Evolutionary conservation across 2,797 vertebrate species (phyloP).

Genomic region (Lophotriccus pileatus): DNA sequence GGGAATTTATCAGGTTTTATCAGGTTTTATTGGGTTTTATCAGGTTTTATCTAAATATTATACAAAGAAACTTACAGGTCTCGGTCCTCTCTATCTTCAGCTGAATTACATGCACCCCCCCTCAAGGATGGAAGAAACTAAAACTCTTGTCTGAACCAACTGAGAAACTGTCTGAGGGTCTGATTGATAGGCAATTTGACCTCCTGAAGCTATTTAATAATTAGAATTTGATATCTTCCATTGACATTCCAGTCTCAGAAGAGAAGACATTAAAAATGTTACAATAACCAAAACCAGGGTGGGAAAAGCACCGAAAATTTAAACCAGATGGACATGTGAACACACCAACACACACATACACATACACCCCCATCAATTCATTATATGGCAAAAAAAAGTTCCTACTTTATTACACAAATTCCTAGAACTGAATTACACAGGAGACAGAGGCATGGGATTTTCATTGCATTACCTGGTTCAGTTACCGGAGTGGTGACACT

Average conservation of each 20-base stretch:
- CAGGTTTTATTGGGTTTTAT: too few species aligned
- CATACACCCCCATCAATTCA: not conserved
- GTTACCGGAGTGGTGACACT: not conserved
- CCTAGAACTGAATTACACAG: not conserved
- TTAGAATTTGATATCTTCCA: slow-evolving; percentile 28
- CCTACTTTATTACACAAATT: not conserved
- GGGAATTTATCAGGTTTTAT: not conserved
- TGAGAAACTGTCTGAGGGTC: not conserved
- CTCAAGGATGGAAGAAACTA: not conserved
- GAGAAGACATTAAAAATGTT: not conserved
- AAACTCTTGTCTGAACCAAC: not conserved
- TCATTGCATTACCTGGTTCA: not conserved
- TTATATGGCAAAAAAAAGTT: not conserved
- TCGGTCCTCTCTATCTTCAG: not conserved
- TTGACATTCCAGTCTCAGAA: not conserved
- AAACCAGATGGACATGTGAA: not conserved
- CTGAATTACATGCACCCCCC: not conserved
- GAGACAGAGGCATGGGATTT: not conserved
- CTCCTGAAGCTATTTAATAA: not conserved
- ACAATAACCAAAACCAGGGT: not conserved
- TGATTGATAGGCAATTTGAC: not conserved
- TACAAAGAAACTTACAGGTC: not conserved
- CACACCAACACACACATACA: fast-evolving
- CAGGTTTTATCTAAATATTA: not conserved
- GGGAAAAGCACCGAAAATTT: not conserved